A percentile compares a stretch with the other conserved stretches of the same genome.
phyloP scores from a whole-genome alignment of 2,888 invertebrate genomes.

The Limulus polyphemus region DNA sequence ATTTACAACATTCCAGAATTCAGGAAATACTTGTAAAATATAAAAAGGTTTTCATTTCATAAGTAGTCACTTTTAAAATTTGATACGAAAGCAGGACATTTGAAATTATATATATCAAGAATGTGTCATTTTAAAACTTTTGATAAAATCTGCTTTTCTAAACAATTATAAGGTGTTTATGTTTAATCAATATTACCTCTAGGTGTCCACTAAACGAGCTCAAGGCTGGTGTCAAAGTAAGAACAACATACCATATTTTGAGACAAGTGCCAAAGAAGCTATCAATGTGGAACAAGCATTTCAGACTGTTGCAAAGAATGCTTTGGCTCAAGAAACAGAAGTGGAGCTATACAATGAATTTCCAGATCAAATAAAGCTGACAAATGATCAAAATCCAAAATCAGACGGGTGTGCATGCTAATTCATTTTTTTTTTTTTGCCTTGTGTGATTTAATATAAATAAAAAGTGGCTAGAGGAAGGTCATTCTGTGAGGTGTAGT shows the following conservation, averaged over 20 bases:
- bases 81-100: too few species aligned
- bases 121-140: too few species aligned
- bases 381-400: slow-evolving; percentile 29
- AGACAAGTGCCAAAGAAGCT: slow-evolving; percentile 98
- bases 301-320: slow-evolving; percentile 96
- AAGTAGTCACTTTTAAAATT: too few species aligned
- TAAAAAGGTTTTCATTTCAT: too few species aligned
- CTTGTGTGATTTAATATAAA: too few species aligned
- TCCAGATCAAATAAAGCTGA: slow-evolving; percentile 84
- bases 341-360: slow-evolving; percentile 94
- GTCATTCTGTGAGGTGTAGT: too few species aligned
- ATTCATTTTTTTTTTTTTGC: slow-evolving; percentile 1
- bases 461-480: too few species aligned
- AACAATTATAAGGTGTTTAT: slow-evolving; percentile 8
- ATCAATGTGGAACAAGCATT: slow-evolving; percentile 98
- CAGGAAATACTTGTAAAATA: too few species aligned
- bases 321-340: slow-evolving; percentile 63
- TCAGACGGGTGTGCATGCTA: slow-evolving; percentile 30
- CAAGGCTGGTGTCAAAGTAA: slow-evolving; percentile 99
- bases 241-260: slow-evolving; percentile 97
- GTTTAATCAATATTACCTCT: slow-evolving; percentile 2
- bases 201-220: slow-evolving; percentile 60
- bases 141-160: neutral
- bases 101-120: too few species aligned
- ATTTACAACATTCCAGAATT: too few species aligned